A percentile compares a stretch with the other conserved stretches of the same genome.
phyloP scores from a whole-genome alignment of 2,113 vertebrate species.

The Salvelinus fontinalis region DNA sequence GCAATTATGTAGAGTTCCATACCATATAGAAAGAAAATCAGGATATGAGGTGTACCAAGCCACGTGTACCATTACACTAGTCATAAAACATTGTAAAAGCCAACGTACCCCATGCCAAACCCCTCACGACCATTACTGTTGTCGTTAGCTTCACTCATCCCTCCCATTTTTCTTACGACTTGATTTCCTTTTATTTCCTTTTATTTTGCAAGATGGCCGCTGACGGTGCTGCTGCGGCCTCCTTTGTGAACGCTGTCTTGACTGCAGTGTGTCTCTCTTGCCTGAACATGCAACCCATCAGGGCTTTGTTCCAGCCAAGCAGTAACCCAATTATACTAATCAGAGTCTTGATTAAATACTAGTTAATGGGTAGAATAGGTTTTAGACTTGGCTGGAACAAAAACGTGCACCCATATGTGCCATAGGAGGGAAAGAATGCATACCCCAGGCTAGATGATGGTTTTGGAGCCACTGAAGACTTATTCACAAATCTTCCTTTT shows the following conservation, averaged over 20 bases:
- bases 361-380: too few relatives aligned
- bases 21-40: not conserved
- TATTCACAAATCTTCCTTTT: too few relatives aligned
- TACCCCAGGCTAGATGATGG: too few relatives aligned
- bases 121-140: not conserved
- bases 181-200: slow-evolving; percentile 13
- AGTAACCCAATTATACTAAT: too few relatives aligned
- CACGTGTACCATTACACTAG: not conserved
- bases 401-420: too few relatives aligned
- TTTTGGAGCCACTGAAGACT: too few relatives aligned
- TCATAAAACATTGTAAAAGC: not conserved
- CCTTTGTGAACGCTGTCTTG: not conserved
- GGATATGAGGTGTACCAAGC: not conserved
- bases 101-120: not conserved
- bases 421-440: too few relatives aligned
- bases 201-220: slow-evolving; percentile 43
- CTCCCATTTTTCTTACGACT: not conserved
- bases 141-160: not conserved
- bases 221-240: slow-evolving; percentile 9
- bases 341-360: too few relatives aligned
- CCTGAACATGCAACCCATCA: not conserved
- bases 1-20: not conserved
- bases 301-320: too few relatives aligned
- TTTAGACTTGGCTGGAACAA: too few relatives aligned
- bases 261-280: not conserved